Evolutionary conservation across 2,888 invertebrate genomes (phyloP), one percentile per base, ranked within the genome.

Genomic region (Chironomus riparius): DNA sequence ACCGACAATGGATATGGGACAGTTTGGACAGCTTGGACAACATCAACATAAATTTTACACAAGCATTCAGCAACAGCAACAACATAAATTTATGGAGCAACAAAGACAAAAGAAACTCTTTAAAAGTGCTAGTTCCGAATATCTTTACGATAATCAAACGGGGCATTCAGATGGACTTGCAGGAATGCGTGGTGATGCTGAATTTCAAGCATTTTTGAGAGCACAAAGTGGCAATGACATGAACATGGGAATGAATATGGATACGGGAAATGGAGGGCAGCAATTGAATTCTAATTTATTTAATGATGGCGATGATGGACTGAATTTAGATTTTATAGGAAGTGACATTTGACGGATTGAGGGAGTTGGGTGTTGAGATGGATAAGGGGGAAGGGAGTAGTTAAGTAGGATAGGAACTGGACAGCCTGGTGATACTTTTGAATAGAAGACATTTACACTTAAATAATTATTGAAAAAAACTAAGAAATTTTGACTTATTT

Each of bases 131-230:
- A 76, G 76, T 38, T 76, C 76, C 3, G 76, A 76, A 4, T 69
- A 76, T 15, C 56, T 76, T 13, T 69, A 28, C 21, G 76, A 68
- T 0, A 50, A 56, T 24, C 38, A 2, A 10, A 38, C 38, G 1
- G 10, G 10, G 2, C 38, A 38, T 38, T 38, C 38, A 1, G 38
- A 38, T 38, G 38, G 38, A 10, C 38, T 38, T 7, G 7, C 38
- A 0, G 38, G 38, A 10, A 38, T 38, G 38, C 15, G 15, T 10
- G 28, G n/a, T 18, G 61, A 56, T 47, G 18, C 7, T 21, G 69
- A 78, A n/a, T 74, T 65, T 68, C 74, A 74, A 24, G 22, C 47
- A 18, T 62, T 74, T n/a, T 28, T 74, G 7, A 28, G 68, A 13
- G 18, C 65, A 12, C 74, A 74, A 47, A 7, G 61, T n/a, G 65